Evolutionary conservation across 2,113 vertebrate species (phyloP).

Genomic region (rat (Rattus norvegicus)): GRCr8 NC_086024.1:44069001-44069500

Average conservation of each 20-base stretch:
- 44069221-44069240: background rate
- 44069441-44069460: background rate
- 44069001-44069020: background rate
- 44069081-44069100: background rate
- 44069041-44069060: background rate
- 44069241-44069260: background rate
- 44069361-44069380: constrained; percentile 15
- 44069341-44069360: background rate
- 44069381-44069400: background rate
- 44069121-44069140: no score
- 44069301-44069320: background rate
- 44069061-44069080: background rate
- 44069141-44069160: no score
- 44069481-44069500: background rate
- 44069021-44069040: background rate
- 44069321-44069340: background rate
- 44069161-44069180: background rate
- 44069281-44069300: background rate
- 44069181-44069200: background rate
- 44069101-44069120: background rate
- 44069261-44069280: background rate
- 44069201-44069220: background rate
- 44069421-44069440: background rate
- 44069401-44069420: background rate
- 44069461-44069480: background rate